Base-by-base conservation (phyloP, 1,140 invertebrate genomes). In the Megathymus violae region DNA sequence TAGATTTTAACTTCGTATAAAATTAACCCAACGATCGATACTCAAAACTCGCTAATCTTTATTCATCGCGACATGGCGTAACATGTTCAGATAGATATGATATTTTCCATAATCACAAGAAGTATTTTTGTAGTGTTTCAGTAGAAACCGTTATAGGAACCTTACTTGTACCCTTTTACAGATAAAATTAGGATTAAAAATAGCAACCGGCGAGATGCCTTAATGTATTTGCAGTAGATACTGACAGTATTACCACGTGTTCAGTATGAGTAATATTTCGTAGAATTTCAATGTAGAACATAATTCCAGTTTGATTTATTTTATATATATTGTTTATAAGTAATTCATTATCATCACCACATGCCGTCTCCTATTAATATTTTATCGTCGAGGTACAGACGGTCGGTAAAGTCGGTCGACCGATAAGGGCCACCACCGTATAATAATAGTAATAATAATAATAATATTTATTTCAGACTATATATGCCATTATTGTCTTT, bases 1-100 rank as follows among this genome's bases (percentile, higher is more conserved):
- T 15, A 48, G 19, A 3, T 47, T 48, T 17, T 31, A 25, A 48
- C 22, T 19, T 31, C 7, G 13, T 14, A 13, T 13, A 31, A 48
- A n/a, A 48, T 31, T 48, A 31, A 48, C 46, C 25, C 19, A 52
- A 13, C n/a, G n/a, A n/a, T n/a, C 19, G 17, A 40, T 52, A 52
- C 50, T 40, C 36, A 40, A 19, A 44, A 44, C 38, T 52, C 67
- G 51, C 67, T 71, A 68, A 68, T 70, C 70, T 73, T 82, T 78
- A 76, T 75, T 79, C 69, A 67, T 70, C 72, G 58, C 63, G 46
- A 40, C 34, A 34, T 54, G 19, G 44, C 19, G 19, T 22, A 60
- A 68, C 63, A 60, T 69, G 72, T 77, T 80, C 67, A 69, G 67
- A 70, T 66, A 67, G 38, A 19, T 52, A 5, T 19, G 40, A 31